phyloP scores from a whole-genome alignment of 2,888 invertebrate species.

The Eutolmus rufibarbis region DNA sequence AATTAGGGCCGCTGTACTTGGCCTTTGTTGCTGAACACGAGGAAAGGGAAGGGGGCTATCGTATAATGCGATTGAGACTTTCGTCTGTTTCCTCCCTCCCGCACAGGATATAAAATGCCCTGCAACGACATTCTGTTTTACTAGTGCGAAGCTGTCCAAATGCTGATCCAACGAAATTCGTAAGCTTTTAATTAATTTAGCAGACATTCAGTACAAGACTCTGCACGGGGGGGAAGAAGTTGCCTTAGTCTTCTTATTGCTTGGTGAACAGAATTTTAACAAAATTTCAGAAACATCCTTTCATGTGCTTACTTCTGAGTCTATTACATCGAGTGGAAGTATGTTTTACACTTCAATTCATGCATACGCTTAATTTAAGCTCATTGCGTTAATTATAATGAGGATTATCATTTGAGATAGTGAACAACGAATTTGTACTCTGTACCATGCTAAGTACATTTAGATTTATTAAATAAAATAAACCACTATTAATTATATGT shows the following conservation, averaged over 20 bases:
- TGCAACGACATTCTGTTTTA: neutral
- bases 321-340: neutral
- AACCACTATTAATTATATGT: too few relatives aligned
- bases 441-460: neutral
- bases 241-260: neutral
- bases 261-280: neutral
- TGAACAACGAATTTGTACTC: neutral
- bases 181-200: conserved; percentile 28
- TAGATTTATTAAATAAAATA: too few relatives aligned
- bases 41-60: neutral
- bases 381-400: neutral
- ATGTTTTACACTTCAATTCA: neutral
- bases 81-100: neutral
- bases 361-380: neutral
- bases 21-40: neutral
- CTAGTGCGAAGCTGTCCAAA: neutral
- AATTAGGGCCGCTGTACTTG: conserved; percentile 18
- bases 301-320: neutral
- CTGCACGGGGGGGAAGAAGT: neutral
- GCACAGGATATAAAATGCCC: neutral
- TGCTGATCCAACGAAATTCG: neutral
- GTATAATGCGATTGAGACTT: neutral
- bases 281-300: neutral
- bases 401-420: neutral
- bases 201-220: neutral